Base-by-base conservation (phyloP, 2,113 vertebrate genomes). In the Lycocorax pyrrhopterus region DNA sequence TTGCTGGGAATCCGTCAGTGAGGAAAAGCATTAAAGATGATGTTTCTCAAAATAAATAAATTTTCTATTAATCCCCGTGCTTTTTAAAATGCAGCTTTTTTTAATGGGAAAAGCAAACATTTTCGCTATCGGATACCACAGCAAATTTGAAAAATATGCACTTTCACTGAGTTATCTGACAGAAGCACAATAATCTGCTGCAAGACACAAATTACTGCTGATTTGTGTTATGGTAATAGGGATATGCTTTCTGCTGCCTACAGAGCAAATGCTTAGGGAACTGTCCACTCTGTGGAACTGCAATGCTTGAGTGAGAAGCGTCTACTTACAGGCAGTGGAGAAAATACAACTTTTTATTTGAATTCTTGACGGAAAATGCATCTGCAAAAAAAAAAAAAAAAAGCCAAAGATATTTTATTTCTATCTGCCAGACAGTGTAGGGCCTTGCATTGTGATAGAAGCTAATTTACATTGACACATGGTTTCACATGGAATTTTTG, bases 111-210 rank as follows among this genome's bases (percentile, higher is more conserved):
- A 90, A 94, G 58, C 16, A 3, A 91, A 44, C n/a, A 66, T 93
- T 85, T 79, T 47, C 16, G 10, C 16, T 64, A 37, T 47, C 20
- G 9, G 44, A 71, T 77, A 41, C 60, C 30, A 15, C 37, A 88
- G 39, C 30, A 85, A 59, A 71, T 84, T 87, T 87, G n/a, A 59
- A 92, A 94, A 96, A 87, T 64, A 59, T 44, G 17, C 91, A 90
- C 43, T 96, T 95, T 96, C 86, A 82, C 37, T 52, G 39, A 92
- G 25, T 72, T 64, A 16, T 69, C 82, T 91, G 37, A 80, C 85
- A 73, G 6, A 46, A 93, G 53, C 73, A 96, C 51, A 96, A 89
- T 89, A 88, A 94, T 93, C 58, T 89, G 10, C 91, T 74, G 84
- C 89, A 89, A 93, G 51, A 91, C 32, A 82, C 6, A 74, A 82